Evolutionary conservation across 2,797 vertebrate species (phyloP).

Genomic region (Sebastes steindachneri): DNA sequence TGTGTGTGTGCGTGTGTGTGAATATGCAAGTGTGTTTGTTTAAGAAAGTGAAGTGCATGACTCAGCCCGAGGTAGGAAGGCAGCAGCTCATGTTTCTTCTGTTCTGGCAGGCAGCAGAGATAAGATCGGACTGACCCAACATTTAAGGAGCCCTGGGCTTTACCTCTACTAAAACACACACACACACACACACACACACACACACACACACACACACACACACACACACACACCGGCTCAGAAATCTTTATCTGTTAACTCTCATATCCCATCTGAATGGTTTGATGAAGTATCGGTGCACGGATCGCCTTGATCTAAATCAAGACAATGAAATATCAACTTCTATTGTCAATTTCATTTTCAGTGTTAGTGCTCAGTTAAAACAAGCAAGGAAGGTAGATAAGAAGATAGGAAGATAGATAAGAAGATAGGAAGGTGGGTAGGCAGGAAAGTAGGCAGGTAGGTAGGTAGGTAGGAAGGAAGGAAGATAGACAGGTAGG

Average conservation of each 20-base stretch:
- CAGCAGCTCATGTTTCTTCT: slow-evolving; percentile 70
- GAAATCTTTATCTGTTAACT: slow-evolving; percentile 40
- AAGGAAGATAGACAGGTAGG: too few relatives aligned
- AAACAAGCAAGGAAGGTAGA: not conserved
- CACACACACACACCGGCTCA: not conserved
- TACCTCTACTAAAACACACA: slow-evolving; percentile 41
- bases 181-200: not conserved
- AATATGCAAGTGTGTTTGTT: slow-evolving; percentile 65
- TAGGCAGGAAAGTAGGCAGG: not conserved
- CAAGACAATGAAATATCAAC: slow-evolving; percentile 21
- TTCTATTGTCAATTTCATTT: not conserved
- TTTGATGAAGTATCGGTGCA: slow-evolving; percentile 36
- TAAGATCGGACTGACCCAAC: slow-evolving; percentile 60
- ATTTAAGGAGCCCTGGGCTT: slow-evolving; percentile 47
- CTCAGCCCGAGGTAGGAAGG: slow-evolving; percentile 67
- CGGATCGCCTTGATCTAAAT: slow-evolving; percentile 53
- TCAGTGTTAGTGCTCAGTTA: rapidly evolving
- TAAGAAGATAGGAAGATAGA: not conserved
- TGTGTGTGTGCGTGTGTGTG: slow-evolving; percentile 25
- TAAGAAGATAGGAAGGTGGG: not conserved
- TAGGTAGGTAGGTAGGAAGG: not conserved
- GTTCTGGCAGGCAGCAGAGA: slow-evolving; percentile 59
- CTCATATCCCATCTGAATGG: slow-evolving; percentile 15
- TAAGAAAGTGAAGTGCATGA: slow-evolving; percentile 61
- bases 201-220: not conserved